phyloP scores from a whole-genome alignment of 2,797 vertebrate genomes.

The Lacerta viridis region DNA sequence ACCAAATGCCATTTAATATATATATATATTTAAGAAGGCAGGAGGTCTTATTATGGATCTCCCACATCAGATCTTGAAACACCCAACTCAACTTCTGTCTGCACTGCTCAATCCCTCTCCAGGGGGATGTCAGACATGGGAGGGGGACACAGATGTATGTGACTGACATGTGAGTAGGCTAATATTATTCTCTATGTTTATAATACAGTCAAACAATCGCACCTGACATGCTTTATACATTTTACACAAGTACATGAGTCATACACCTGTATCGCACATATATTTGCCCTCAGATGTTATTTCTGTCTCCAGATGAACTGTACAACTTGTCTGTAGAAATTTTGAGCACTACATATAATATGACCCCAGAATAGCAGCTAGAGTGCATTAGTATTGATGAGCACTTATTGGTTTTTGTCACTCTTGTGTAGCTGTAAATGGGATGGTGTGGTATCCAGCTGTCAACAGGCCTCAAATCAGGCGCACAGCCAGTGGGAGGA shows the following conservation, averaged over 20 bases:
- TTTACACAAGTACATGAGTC: background rate
- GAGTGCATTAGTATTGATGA: fast-evolving
- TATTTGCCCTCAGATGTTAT: background rate
- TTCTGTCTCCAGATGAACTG: background rate
- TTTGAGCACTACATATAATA: conserved; percentile 24
- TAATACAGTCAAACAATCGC: background rate
- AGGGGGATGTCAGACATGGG: background rate
- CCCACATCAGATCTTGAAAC: background rate
- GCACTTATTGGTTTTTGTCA: conserved; percentile 48
- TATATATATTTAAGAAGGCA: background rate
- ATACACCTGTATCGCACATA: conserved; percentile 19
- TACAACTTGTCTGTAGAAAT: background rate
- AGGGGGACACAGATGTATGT: background rate
- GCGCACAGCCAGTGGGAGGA: conserved; percentile 64
- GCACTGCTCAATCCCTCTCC: background rate
- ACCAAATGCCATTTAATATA: background rate
- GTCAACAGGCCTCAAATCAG: conserved; percentile 46
- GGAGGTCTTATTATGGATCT: conserved; percentile 1
- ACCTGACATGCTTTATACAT: background rate
- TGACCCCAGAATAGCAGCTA: conserved; percentile 3
- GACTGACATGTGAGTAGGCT: background rate
- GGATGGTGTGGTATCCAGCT: conserved; percentile 56
- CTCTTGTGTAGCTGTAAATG: conserved; percentile 53
- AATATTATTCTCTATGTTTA: background rate
- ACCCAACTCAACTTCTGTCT: background rate